Evolutionary conservation across 2,797 vertebrate species (phyloP).

Genomic region (Acipenser oxyrinchus): DNA sequence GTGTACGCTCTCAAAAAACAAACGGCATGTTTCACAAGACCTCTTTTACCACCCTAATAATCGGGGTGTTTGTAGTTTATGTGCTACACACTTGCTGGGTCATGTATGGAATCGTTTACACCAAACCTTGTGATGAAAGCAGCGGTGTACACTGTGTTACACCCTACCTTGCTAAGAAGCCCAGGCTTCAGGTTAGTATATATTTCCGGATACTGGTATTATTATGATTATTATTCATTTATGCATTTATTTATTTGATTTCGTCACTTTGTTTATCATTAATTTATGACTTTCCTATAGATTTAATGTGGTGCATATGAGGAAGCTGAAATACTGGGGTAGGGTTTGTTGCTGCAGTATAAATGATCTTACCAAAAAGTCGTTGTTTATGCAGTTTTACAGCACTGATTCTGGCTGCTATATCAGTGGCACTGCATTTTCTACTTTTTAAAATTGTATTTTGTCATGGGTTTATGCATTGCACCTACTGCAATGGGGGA

Average conservation of each 20-base stretch:
- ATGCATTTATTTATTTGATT: too few species aligned
- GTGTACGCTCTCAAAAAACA: not conserved
- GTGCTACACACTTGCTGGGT: conserved; percentile 89
- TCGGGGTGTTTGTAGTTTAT: conserved; percentile 84
- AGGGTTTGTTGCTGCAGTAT: too few species aligned
- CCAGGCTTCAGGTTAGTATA: conserved; percentile 73
- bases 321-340: too few species aligned
- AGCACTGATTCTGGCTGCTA: not conserved
- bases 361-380: too few species aligned
- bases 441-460: not conserved
- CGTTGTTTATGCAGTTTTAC: too few species aligned
- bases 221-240: not conserved
- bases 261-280: not conserved
- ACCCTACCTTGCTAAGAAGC: conserved; percentile 74
- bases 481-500: too few species aligned
- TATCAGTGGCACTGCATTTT: not conserved
- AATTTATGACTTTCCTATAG: not conserved
- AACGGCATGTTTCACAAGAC: conserved; percentile 40
- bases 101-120: conserved; percentile 86
- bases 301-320: too few species aligned
- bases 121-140: conserved; percentile 68
- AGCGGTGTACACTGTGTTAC: conserved; percentile 61
- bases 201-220: not conserved
- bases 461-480: too few species aligned
- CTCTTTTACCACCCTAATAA: conserved; percentile 75